Base-by-base conservation (phyloP, 37 sponge, comb jelly and placozoan genomes). In the Haliclona indistincta region DNA sequence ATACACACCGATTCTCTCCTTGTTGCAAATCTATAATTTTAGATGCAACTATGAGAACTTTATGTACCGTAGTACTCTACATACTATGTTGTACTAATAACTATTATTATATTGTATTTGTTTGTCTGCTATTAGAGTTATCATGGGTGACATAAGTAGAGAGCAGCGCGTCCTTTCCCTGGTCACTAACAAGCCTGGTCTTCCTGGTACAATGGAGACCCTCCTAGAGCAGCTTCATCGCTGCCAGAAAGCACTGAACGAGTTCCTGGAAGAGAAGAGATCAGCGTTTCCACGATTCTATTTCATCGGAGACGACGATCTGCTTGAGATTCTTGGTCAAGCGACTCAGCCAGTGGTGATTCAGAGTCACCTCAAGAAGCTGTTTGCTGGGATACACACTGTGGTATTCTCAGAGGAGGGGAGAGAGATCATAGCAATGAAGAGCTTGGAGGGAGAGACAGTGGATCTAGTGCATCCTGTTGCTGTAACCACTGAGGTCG, bases 271-370 rank as follows among this genome's bases (percentile, higher is more conserved):
- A 84, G 99, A 98, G 73, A 98, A 98, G 71, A 79, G 99, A 17
- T 69, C 88, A 4, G 76, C 84, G 6, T 95, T 98, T 67, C 99
- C 99, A 17, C 84, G 99, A 0, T 98, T 98, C 77, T 98, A 93
- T 77, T 98, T 98, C 70, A 87, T 98, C 63, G 99, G 99, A 28
- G 99, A 98, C 61, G 99, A 98, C 29, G 99, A 98, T 45, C 84
- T 98, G 45, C 76, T 98, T 65, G 99, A 98, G 91, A 98, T 98
- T 26, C 82, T 98, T 54, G 99, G 99, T 4, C 99, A 98, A 70
- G 81, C 94, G 36, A 98, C 94, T 34, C 93, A 98, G 17, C 94
- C 96, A 1, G 44, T 29, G 13, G 89, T 98, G 63, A 98, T 98
- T 54, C 99, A 96, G 69, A 68, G 91, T 20, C 97, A 95, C 75